A percentile compares a stretch with the other conserved stretches of the same genome.
phyloP scores from a whole-genome alignment of 2,888 invertebrate species.

The Cephus spinipes region DNA sequence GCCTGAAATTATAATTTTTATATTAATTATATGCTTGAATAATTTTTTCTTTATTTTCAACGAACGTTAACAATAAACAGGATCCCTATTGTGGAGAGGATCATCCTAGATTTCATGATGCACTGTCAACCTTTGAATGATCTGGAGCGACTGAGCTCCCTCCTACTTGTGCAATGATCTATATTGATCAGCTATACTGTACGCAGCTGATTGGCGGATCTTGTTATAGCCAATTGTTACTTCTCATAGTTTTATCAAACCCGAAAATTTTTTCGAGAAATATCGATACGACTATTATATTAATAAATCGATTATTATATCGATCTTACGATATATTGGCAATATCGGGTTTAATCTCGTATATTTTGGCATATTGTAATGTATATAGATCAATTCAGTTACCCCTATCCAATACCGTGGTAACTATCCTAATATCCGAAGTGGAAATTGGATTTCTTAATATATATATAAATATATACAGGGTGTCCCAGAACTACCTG shows the following conservation, averaged over 20 bases:
- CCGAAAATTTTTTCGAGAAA: background rate
- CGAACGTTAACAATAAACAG: slow-evolving; percentile 45
- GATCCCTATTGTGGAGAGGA: slow-evolving; percentile 23
- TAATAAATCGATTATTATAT: background rate
- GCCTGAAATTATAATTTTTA: slow-evolving; percentile 30
- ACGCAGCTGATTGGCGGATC: background rate
- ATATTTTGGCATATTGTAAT: background rate
- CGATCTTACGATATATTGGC: background rate
- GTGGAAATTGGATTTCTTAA: background rate
- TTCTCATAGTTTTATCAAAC: background rate
- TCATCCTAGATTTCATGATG: slow-evolving; percentile 18
- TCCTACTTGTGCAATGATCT: slow-evolving; percentile 15
- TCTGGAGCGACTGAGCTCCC: slow-evolving; percentile 24
- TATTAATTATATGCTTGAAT: background rate
- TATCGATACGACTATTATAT: background rate
- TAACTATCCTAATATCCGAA: background rate
- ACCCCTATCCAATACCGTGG: background rate
- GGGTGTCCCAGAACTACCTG: too few species aligned
- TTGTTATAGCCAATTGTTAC: background rate
- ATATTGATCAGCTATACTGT: slow-evolving; percentile 18
- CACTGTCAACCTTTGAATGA: slow-evolving; percentile 11
- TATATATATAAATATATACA: background rate
- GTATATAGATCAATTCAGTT: background rate
- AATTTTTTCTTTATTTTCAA: slow-evolving; percentile 32
- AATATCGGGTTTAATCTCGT: background rate